A percentile compares a stretch with the other conserved stretches of the same genome.
Conservation (phyloP, 2,797 vertebrate genomes). For the Parotocinclus haroldoi region DNA sequence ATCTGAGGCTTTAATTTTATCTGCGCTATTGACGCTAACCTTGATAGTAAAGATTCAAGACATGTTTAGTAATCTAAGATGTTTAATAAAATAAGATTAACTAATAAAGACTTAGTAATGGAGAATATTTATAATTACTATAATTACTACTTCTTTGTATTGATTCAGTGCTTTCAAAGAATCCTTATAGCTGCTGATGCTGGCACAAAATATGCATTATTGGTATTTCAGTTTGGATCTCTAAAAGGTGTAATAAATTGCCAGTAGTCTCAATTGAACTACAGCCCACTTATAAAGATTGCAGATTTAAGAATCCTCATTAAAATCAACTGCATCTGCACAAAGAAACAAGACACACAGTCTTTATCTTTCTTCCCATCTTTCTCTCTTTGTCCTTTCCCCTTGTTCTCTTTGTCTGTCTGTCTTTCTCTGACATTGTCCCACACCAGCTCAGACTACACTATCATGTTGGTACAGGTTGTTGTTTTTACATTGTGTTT, state of each 20-base stretch:
- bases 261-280: conserved; percentile 6
- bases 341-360: conserved; percentile 58
- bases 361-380: conserved; percentile 30
- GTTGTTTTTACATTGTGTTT: conserved; percentile 77
- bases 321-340: conserved; percentile 65
- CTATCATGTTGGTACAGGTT: conserved; percentile 70
- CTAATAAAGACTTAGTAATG: too few relatives aligned
- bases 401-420: conserved; percentile 35
- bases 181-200: conserved; percentile 44
- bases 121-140: too few relatives aligned
- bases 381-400: conserved; percentile 29
- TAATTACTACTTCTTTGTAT: background rate
- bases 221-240: conserved; percentile 44
- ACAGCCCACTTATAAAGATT: conserved; percentile 26
- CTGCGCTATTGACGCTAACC: too few relatives aligned
- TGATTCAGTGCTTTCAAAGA: conserved; percentile 63
- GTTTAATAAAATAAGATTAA: too few relatives aligned
- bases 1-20: too few relatives aligned
- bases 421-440: conserved; percentile 61
- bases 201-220: conserved; percentile 48
- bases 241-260: conserved; percentile 15
- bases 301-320: conserved; percentile 48
- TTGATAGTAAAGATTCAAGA: too few relatives aligned
- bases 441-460: conserved; percentile 61
- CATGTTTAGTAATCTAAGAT: too few relatives aligned